These are phyloP conservation scores for Sinelater perroti DNA, from an alignment of 2,888 invertebrate genomes.

Conservation along the genomic window DNA sequence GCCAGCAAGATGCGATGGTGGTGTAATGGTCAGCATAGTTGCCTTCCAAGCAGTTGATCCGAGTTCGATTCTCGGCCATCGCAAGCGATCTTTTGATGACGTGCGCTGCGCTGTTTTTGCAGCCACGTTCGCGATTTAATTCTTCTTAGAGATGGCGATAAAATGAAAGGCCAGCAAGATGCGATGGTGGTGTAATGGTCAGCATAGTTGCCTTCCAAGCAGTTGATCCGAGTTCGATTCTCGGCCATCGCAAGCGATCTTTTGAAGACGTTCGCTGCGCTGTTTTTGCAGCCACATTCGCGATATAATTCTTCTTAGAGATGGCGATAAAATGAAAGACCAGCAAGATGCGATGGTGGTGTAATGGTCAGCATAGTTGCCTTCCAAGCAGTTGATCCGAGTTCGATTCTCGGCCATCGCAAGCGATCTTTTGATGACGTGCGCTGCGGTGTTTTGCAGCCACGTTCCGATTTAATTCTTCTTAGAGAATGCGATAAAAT, in stretches of 20 bases:
- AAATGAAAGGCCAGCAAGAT: no score
- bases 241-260: conserved; percentile 58
- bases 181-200: conserved; percentile 63
- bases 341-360: conserved; percentile 58
- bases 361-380: conserved; percentile 63
- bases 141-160: no score
- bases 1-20: conserved; percentile 61
- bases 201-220: conserved; percentile 63
- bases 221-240: conserved; percentile 64
- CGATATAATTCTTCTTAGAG: no score
- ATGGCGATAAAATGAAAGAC: no score
- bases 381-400: conserved; percentile 63
- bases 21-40: conserved; percentile 63
- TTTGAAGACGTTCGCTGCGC: neutral
- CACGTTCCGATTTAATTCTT: no score
- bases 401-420: conserved; percentile 63
- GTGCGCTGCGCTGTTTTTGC: no score
- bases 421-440: no score
- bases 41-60: conserved; percentile 63
- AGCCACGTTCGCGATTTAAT: no score
- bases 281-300: neutral
- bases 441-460: no score
- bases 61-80: conserved; percentile 63
- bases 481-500: no score
- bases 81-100: no score